Evolutionary conservation across 2,888 invertebrate genomes (phyloP).

Genomic region (Chymomyza fuscimana): DNA sequence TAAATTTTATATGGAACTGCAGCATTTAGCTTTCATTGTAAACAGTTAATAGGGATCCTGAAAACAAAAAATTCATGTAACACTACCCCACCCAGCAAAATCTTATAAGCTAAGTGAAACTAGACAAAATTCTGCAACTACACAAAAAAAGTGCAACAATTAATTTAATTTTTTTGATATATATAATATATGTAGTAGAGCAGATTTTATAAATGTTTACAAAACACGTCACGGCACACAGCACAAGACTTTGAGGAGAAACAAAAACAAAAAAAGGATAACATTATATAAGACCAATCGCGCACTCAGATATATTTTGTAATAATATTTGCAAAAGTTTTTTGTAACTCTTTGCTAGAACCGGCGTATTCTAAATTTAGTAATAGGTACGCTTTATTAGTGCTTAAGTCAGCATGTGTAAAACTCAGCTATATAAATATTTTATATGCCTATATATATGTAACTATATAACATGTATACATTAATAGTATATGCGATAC

Average conservation of each 20-base stretch:
- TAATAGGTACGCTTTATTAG: constrained; percentile 29
- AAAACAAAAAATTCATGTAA: constrained; percentile 1
- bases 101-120: constrained; percentile 35
- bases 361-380: constrained; percentile 30
- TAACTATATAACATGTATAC: too few species aligned
- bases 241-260: not conserved
- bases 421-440: not conserved
- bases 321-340: constrained; percentile 48
- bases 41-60: not conserved
- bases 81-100: constrained; percentile 4
- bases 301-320: constrained; percentile 29
- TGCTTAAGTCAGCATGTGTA: not conserved
- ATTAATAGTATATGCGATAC: not conserved
- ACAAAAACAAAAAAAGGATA: not conserved
- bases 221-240: not conserved
- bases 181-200: not conserved
- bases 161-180: constrained; percentile 15
- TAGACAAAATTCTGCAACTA: not conserved
- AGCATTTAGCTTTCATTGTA: not conserved
- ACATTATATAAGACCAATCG: not conserved
- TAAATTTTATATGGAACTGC: too few species aligned
- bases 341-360: constrained; percentile 31
- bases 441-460: not conserved
- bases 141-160: constrained; percentile 19
- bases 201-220: constrained; percentile 38